Conservation (phyloP, 37 sponge, comb jelly and placozoan species). For the Mnemiopsis leidyi region DNA sequence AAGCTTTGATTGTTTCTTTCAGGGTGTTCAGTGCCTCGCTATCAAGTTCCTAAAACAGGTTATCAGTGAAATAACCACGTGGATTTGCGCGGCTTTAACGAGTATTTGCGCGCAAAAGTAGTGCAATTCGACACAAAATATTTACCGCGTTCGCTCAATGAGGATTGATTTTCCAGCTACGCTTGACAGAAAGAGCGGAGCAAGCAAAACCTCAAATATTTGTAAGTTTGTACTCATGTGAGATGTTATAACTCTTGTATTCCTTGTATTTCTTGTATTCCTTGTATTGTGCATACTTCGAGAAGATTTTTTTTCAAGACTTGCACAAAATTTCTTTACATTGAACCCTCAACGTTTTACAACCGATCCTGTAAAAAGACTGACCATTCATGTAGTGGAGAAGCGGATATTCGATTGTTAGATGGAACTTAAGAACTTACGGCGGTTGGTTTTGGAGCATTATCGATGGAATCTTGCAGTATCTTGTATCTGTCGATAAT, state of each 20-base stretch:
- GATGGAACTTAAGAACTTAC: not conserved
- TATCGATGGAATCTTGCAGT: slow-evolving; percentile 64
- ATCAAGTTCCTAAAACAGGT: slow-evolving; percentile 8
- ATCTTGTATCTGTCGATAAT: slow-evolving; percentile 66
- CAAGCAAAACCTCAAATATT: not conserved
- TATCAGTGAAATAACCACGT: not conserved
- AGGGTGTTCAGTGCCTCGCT: not conserved
- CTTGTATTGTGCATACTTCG: too few species aligned
- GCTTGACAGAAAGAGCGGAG: too few species aligned
- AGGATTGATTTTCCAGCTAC: too few species aligned
- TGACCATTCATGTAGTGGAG: not conserved
- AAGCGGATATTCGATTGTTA: not conserved
- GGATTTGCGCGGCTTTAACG: not conserved
- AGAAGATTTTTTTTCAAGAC: too few species aligned
- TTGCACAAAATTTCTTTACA: too few species aligned
- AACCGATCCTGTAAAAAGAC: too few species aligned
- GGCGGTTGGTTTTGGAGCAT: slow-evolving; percentile 20
- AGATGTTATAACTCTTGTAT: too few species aligned
- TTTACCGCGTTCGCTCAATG: not conserved
- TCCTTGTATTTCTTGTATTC: too few species aligned
- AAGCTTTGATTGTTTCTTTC: slow-evolving; percentile 14
- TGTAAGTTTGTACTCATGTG: not conserved
- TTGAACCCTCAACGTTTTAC: too few species aligned
- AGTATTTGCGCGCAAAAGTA: not conserved
- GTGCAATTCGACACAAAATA: not conserved